Base-by-base conservation (phyloP, 2,797 vertebrate genomes). In the Anas acuta region DNA sequence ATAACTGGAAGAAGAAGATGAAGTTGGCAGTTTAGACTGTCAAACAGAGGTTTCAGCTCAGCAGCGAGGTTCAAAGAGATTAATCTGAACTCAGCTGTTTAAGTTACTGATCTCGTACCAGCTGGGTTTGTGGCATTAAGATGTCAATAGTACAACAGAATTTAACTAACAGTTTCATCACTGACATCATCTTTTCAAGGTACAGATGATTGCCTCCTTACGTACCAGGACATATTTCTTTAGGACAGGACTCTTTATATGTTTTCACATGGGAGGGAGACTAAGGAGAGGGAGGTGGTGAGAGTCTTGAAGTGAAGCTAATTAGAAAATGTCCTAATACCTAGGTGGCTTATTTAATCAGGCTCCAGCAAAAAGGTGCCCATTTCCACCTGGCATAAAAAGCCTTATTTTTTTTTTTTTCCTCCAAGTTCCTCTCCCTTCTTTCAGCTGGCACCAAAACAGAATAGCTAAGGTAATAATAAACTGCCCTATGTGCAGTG, bases 101-200 rank as follows among this genome's bases (percentile, higher is more conserved):
- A 86, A 7, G 45, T 96, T 90, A 87, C 87, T 90, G 92, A 95
- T 95, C 91, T 96, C 80, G 0, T 93, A 95, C 85, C 90, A 95
- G 95, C 91, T 92, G 94, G 84, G 93, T 95, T 81, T 87, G 87
- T 96, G 94, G 91, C 82, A 96, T 85, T 97, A 95, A 96, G 95
- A 97, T 96, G 96, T 97, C 96, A 97, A 94, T 96, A 97, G 92
- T 93, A 97, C 96, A 96, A 90, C 93, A 93, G 95, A 97, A 96
- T 96, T 96, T 96, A 96, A 92, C 96, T 96, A 97, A 94, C 95
- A 96, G 93, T 97, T 97, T 96, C 95, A 97, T 97, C 97, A 95
- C 5, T 95, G 96, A 96, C 96, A 97, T 96, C 91, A 94, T 95
- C 96, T 95, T 95, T 95, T 95, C 96, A 96, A 94, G 93, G 95